Evolutionary conservation across 2,888 invertebrate species (phyloP), one percentile per base, ranked within the genome.

Genomic region (Tuta absoluta): DNA sequence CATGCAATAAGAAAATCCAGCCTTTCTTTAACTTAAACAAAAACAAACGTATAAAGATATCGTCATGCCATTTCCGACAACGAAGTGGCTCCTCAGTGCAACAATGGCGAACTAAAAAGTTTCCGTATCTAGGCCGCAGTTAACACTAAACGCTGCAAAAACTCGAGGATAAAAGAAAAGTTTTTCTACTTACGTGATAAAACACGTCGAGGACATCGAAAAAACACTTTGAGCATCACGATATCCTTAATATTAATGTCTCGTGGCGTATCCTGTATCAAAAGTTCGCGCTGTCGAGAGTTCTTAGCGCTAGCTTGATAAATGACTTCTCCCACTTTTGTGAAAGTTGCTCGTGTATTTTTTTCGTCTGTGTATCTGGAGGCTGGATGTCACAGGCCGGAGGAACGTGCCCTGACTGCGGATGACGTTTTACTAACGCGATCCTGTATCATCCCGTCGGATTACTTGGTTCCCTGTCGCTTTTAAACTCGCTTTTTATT

Each of bases 181-280:
- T 87, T 53, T 85, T 79, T 69, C 72, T 72, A 82, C 84, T 87
- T 85, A 87, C 85, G 86, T 87, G 87, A 89, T 88, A 89, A 87
- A 87, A 88, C 86, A 87, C 83, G 84, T 79, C 71, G 77, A 76
- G 75, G 81, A 84, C 84, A 83, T 80, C 79, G 82, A 77, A 85
- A 87, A 89, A 89, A 86, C 84, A 81, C 78, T 82, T 82, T 75
- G 78, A 81, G 81, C 82, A 80, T 80, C 82, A 82, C 80, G 85
- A 91, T 89, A 89, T 84, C 87, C 86, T 84, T 86, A 86, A 88
- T 91, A 91, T 91, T 91, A 91, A 91, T 91, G 90, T 89, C 85
- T 86, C 83, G 79, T 82, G 83, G 82, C 81, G 84, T 85, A 84
- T 89, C 87, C 85, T 85, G 89, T 90, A 89, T 90, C 91, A 90